Base-by-base conservation (phyloP, 2,113 vertebrate genomes). In the Boulengerochromis microlepis region DNA sequence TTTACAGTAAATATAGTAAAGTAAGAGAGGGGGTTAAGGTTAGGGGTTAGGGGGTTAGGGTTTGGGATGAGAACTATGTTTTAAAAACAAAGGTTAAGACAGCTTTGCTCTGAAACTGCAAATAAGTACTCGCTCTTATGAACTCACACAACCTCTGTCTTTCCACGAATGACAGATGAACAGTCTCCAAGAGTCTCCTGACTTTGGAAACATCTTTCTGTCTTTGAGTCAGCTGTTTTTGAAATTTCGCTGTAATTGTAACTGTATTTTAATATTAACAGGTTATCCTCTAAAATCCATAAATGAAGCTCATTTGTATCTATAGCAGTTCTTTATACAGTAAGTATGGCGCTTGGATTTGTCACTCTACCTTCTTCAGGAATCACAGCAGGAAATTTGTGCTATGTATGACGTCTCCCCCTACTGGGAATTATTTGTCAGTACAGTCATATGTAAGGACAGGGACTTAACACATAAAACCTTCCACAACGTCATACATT, bases 381-480 rank as follows among this genome's bases (percentile, higher is more conserved):
- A 80, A 56, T 10, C 8, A 12, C 10, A 10, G 29, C 29, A 80
- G 22, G 18, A 33, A 47, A 24, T n/a, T 6, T 38, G 80, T 53
- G 4, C n/a, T 87, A 12, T 56, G 40, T 69, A 18, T 45, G 29
- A 83, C 10, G 85, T 35, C 88, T 40, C 94, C 91, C 88, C 33
- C 94, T 88, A 54, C 93, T 90, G 94, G 93, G 1, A 2, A 29
- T 6, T 3, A 78, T 15, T 2, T 45, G 61, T 87, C n/a, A 86
- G 38, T 90, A 42, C 93, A 88, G 45, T 13, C 12, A 54, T 29
- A 9, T 66, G 38, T 54, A 10, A 82, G 8, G 18, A n/a, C 74
- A 50, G 6, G 22, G 16, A 50, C 42, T 76, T 12, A 10, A 64
- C 59, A 8, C 42, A 47, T 47, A 1, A 76, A 47, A 76, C 4